Base-by-base conservation (phyloP, 2,797 vertebrate species). In the Sorex maritimensis region DNA sequence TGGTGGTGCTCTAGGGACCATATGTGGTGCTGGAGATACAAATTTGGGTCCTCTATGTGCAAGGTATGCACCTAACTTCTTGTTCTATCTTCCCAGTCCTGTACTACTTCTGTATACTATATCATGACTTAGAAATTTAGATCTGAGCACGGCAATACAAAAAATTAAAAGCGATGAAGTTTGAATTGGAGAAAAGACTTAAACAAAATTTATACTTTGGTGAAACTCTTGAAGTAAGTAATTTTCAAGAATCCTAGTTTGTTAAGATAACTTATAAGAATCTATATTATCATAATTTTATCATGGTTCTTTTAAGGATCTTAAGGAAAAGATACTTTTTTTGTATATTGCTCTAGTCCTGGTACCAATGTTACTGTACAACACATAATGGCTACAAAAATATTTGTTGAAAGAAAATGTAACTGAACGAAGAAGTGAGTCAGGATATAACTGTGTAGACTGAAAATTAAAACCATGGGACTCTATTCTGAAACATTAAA, bases 321-420 rank as follows among this genome's bases (percentile, higher is more conserved):
- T 30, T 73, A 12, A 79, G 13, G 46, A 24, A 23, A 83, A 82
- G 4, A 2, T 55, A 55, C 11, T 6, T 9, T 55, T 12, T 10
- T 55, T 55, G 52, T 49, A 85, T 75, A 44, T 26, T 80, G n/a
- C 17, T 58, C 2, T 72, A 72, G 71, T 79, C 14, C 0, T 89
- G 6, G 5, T 34, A 26, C n/a, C 23, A 73, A 82, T 13, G 55
- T 92, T 19, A 24, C 4, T 78, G 55, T 0, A 77, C 15, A 41
- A 79, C 14, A 79, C 75, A 52, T 73, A n/a, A 14, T 69, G 67
- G 55, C 84, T 85, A 67, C 61, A 85, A 88, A 61, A 77, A 49
- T 44, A 81, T 72, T 80, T 81, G 14, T 68, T 88, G 28, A 81
- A 73, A 72, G 44, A 78, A 88, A 84, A 80, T 81, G n/a, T 84